Evolutionary conservation across 1,140 invertebrate species (phyloP).

Genomic region (Trichonephila clavipes): DNA sequence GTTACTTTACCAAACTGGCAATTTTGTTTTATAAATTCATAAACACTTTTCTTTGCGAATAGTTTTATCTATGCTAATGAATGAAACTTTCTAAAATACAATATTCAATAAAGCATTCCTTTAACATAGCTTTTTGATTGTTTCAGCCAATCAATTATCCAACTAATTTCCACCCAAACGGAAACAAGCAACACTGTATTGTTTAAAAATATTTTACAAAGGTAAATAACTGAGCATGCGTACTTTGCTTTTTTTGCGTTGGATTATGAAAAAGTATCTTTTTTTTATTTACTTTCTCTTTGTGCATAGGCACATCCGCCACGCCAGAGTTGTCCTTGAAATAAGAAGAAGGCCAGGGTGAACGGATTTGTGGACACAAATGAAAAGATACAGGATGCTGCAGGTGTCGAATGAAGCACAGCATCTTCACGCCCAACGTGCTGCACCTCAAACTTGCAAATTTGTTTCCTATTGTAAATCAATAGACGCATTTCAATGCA

Average conservation of each 20-base stretch:
- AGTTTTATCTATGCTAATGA: too few species aligned
- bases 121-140: too few species aligned
- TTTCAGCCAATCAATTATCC: too few species aligned
- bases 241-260: background rate
- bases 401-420: background rate
- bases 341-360: background rate
- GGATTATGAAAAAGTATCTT: too few species aligned
- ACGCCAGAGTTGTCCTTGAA: background rate
- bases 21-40: too few species aligned
- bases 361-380: background rate
- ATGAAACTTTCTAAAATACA: too few species aligned
- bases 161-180: too few species aligned
- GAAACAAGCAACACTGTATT: too few species aligned
- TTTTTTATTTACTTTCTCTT: too few species aligned
- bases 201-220: background rate
- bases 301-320: background rate
- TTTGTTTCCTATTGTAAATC: background rate
- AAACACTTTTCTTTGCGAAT: too few species aligned
- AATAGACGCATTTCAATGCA: background rate
- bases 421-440: slow-evolving; percentile 6
- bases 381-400: slow-evolving; percentile 25
- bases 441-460: slow-evolving; percentile 13
- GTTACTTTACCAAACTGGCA: too few species aligned
- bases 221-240: background rate
- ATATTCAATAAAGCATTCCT: too few species aligned